phyloP scores from a whole-genome alignment of 2,888 invertebrate species.

The Hoplodrina ambigua region DNA sequence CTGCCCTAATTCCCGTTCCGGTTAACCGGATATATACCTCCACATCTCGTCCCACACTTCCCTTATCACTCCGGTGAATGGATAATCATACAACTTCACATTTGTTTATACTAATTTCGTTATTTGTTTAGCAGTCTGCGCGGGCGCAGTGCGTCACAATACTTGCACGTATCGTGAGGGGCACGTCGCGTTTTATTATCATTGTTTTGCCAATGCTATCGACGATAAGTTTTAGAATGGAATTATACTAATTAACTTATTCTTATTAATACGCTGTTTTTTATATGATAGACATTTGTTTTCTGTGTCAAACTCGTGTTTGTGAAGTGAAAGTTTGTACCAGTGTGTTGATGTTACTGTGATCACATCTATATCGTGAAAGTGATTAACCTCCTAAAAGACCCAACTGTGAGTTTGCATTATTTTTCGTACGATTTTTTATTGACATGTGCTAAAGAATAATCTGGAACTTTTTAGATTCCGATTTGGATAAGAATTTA shows the following conservation, averaged over 20 bases:
- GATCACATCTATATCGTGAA: constrained; percentile 37
- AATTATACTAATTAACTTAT: constrained; percentile 34
- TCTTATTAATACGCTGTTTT: background rate
- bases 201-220: constrained; percentile 55
- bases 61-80: constrained; percentile 33
- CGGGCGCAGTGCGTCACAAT: constrained; percentile 38
- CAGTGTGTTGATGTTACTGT: constrained; percentile 12
- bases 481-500: background rate
- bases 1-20: constrained; percentile 1
- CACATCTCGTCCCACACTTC: constrained; percentile 4
- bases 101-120: constrained; percentile 50
- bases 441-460: constrained; percentile 1
- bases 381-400: constrained; percentile 20
- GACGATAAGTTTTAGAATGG: constrained; percentile 47
- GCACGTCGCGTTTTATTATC: constrained; percentile 47
- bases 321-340: constrained; percentile 41
- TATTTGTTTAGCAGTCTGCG: constrained; percentile 35
- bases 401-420: constrained; percentile 44
- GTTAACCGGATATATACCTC: constrained; percentile 23
- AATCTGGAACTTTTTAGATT: background rate
- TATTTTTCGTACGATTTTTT: constrained; percentile 1
- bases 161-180: constrained; percentile 13
- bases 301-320: constrained; percentile 2
- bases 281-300: background rate
- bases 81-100: constrained; percentile 25